A percentile compares a stretch with the other conserved stretches of the same genome.
These are phyloP conservation scores for Trichopria drosophilae DNA, from an alignment of 2,888 invertebrate species.

Conservation along the genomic window DNA sequence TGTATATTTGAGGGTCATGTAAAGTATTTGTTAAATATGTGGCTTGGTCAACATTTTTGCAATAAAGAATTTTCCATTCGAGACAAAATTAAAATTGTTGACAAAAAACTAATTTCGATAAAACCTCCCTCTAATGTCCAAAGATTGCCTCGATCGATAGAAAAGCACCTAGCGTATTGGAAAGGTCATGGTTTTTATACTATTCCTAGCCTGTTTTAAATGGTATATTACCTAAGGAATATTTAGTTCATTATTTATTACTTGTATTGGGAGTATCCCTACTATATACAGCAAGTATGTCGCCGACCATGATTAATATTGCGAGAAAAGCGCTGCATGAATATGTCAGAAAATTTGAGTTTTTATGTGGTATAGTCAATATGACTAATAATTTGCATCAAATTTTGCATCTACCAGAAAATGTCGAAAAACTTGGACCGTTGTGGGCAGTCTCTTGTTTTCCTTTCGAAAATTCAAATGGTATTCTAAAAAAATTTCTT, in stretches of 20 bases:
- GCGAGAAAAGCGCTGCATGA: too few relatives aligned
- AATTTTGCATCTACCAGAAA: conserved; percentile 19
- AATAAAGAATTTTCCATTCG: conserved; percentile 15
- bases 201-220: conserved; percentile 21
- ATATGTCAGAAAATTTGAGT: too few relatives aligned
- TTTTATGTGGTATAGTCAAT: neutral
- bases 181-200: conserved; percentile 28
- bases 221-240: conserved; percentile 13
- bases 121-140: conserved; percentile 9
- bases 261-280: conserved; percentile 24
- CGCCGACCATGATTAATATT: conserved; percentile 3
- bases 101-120: conserved; percentile 2
- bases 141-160: conserved; percentile 4
- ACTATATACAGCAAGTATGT: conserved; percentile 8
- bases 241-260: conserved; percentile 19
- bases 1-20: conserved; percentile 14
- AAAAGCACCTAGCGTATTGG: conserved; percentile 11
- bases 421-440: conserved; percentile 22
- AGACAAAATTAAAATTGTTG: conserved; percentile 3
- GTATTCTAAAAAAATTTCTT: conserved; percentile 16
- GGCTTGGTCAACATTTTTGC: conserved; percentile 8
- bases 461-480: conserved; percentile 30
- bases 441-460: conserved; percentile 28
- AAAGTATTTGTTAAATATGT: neutral
- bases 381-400: conserved; percentile 24